Evolutionary conservation across 2,888 invertebrate genomes (phyloP).

Genomic region (Ptychoptera contaminata): DNA sequence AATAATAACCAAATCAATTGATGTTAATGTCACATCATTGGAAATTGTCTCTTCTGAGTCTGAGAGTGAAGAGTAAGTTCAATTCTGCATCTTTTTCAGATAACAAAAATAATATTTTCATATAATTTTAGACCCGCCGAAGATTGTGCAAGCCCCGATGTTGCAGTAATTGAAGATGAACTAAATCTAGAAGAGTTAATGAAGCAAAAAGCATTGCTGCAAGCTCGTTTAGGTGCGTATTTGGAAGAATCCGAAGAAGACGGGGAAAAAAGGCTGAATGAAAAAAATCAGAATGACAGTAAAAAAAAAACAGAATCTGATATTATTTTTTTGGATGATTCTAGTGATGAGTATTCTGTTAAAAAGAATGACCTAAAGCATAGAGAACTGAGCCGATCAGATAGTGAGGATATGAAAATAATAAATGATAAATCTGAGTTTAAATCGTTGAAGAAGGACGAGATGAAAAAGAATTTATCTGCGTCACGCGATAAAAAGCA

Average conservation of each 20-base stretch:
- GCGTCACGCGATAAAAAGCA: conserved; percentile 15
- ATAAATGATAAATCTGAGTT: too few relatives aligned
- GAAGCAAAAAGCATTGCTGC: conserved; percentile 72
- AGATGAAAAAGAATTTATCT: conserved; percentile 13
- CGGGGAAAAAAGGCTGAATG: conserved; percentile 18
- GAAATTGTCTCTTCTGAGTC: conserved; percentile 54
- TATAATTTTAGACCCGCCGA: conserved; percentile 28
- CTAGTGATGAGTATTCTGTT: conserved; percentile 37
- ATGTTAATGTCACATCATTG: conserved; percentile 29
- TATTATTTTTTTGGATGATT: conserved; percentile 47
- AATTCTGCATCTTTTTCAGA: not conserved
- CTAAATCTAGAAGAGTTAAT: conserved; percentile 77
- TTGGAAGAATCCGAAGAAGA: conserved; percentile 51
- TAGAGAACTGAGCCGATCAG: conserved; percentile 21
- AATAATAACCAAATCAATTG: conserved; percentile 32
- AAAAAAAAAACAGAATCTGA: conserved; percentile 14
- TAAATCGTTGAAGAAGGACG: conserved; percentile 15
- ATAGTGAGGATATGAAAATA: conserved; percentile 17
- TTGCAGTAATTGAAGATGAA: conserved; percentile 66
- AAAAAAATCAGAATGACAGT: conserved; percentile 9
- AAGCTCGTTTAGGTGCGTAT: conserved; percentile 63
- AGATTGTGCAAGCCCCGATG: conserved; percentile 54
- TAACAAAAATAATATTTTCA: not conserved
- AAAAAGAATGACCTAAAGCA: conserved; percentile 22
- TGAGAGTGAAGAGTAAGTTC: conserved; percentile 38